Base-by-base conservation (phyloP, 2,113 vertebrate genomes). In the Datnioides undecimradiatus region DNA sequence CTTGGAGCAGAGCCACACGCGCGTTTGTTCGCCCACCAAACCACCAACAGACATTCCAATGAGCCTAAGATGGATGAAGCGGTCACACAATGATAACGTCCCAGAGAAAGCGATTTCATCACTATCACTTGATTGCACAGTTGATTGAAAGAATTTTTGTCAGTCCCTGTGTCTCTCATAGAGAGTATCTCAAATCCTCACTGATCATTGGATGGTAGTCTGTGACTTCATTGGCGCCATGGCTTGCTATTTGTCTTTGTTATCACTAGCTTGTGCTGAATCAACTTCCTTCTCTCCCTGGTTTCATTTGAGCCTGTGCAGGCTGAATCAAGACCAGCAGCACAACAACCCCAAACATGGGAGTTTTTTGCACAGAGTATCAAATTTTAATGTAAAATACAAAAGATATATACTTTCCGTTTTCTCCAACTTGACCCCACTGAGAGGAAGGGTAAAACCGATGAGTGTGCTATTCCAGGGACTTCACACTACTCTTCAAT, bases 21-120 rank as follows among this genome's bases (percentile, higher is more conserved):
- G 10, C 8, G 19, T 36, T 69, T 68, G 71, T 62, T 31, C 8
- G 21, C 52, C 82, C 46, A 73, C 88, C 57, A 76, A 83, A 76
- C 71, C 70, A 81, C 73, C 58, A 58, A n/a, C 71, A 73, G 63
- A 85, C 60, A 64, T 52, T 25, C 6, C 19, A 79, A 80, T 58
- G 75, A 70, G 34, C 1, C 3, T n/a, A 49, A 87, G 86, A 93
- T 80, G 83, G 85, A 94, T 87, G 86, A 91, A 82, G 59, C 70
- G 27, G 51, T 87, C 79, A 27, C 73, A 86, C 65, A 52, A 49
- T 40, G 71, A 88, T 76, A 82, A 86, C 69, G 63, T 88, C 80
- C 86, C 69, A 65, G 66, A 79, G 80, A 87, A 88, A 83, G 85
- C 70, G 83, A 92, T 92, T 92, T 90, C 89, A 93, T 92, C 82